Evolutionary conservation across 2,888 invertebrate genomes (phyloP).

Genomic region (Drosophila tanythrix): DNA sequence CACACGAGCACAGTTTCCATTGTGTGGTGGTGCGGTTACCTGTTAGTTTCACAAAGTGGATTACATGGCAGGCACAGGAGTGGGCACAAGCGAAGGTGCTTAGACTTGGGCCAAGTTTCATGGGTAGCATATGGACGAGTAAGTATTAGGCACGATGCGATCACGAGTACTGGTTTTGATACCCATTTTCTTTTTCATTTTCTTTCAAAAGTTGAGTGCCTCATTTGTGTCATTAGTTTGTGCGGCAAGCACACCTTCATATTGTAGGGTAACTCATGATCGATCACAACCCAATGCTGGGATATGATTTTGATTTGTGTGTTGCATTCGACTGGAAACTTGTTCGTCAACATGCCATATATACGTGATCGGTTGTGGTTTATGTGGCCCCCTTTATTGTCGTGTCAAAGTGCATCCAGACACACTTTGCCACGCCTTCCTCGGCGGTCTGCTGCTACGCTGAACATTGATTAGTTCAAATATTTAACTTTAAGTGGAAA

Average conservation of each 20-base stretch:
- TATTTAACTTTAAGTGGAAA: not conserved
- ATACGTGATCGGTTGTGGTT: not conserved
- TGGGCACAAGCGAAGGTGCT: conserved; percentile 19
- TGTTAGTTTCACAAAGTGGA: conserved; percentile 29
- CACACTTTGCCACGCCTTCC: not conserved
- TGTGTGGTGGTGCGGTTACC: conserved; percentile 21
- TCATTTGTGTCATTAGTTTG: not conserved
- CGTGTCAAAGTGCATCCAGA: not conserved
- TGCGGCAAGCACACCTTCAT: not conserved
- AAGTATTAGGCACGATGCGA: conserved; percentile 15
- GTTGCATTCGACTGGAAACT: not conserved
- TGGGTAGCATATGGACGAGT: conserved; percentile 34
- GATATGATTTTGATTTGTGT: not conserved
- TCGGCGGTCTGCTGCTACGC: not conserved
- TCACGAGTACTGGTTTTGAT: conserved; percentile 11
- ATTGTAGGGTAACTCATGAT: not conserved
- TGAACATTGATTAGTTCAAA: not conserved
- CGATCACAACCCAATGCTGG: not conserved
- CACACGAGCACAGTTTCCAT: conserved; percentile 45
- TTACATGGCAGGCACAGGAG: conserved; percentile 15
- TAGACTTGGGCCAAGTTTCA: conserved; percentile 64
- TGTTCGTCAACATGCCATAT: not conserved
- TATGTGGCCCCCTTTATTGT: not conserved
- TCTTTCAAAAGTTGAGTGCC: not conserved
- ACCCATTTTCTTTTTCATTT: conserved; percentile 7